Conservation (phyloP, 2,888 invertebrate genomes). For the Galerucella nymphaeae region DNA sequence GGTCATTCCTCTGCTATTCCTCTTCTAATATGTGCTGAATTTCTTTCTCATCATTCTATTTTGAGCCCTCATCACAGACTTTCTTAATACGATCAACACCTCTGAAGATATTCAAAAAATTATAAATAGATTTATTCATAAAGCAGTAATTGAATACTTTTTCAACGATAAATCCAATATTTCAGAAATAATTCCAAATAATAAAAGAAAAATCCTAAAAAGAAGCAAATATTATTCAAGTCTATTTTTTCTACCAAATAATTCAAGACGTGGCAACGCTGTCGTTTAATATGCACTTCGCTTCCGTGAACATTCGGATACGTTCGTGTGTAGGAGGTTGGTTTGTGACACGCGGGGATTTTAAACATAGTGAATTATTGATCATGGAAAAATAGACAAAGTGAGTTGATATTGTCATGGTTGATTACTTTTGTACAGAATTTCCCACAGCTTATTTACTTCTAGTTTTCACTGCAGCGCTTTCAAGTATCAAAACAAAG, state of each 20-base stretch:
- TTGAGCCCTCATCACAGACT: too few species aligned
- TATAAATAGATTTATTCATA: too few species aligned
- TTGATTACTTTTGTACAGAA: constrained; percentile 53
- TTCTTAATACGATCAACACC: too few species aligned
- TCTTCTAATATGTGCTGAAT: too few species aligned
- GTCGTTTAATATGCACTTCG: constrained; percentile 37
- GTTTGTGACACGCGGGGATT: constrained; percentile 56
- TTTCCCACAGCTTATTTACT: constrained; percentile 44
- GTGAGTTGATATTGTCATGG: constrained; percentile 54
- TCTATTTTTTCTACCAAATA: background rate
- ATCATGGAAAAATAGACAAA: constrained; percentile 50
- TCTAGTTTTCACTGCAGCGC: constrained; percentile 35
- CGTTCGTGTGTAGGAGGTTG: constrained; percentile 38
- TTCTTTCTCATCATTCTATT: too few species aligned
- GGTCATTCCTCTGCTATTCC: too few species aligned
- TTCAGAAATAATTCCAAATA: too few species aligned
- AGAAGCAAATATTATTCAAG: too few species aligned
- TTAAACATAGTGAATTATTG: constrained; percentile 63
- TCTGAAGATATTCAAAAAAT: too few species aligned
- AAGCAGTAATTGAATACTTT: too few species aligned
- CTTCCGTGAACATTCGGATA: constrained; percentile 48
- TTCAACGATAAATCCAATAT: too few species aligned
- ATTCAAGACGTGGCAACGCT: constrained; percentile 45
- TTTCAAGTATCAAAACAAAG: constrained; percentile 29
- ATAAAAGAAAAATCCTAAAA: too few species aligned